These are phyloP conservation scores for Choreutis nemorana DNA, from an alignment of 2,888 invertebrate genomes.

Conservation along the genomic window DNA sequence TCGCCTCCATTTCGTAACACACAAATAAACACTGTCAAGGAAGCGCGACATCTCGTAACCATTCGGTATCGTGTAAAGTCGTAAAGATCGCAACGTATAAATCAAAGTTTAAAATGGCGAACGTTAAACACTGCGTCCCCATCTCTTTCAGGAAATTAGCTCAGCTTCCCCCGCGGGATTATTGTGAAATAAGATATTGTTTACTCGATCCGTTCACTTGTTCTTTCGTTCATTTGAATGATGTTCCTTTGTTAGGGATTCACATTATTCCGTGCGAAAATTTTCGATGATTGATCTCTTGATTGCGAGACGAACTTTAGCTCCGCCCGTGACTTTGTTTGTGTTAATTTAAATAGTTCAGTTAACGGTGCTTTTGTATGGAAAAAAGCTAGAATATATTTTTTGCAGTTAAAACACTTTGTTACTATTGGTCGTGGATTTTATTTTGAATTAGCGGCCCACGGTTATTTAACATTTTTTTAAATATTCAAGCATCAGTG, in stretches of 20 bases:
- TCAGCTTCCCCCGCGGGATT: slow-evolving; percentile 51
- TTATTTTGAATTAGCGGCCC: too few relatives aligned
- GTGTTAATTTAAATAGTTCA: too few relatives aligned
- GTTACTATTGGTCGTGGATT: too few relatives aligned
- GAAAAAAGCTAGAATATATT: too few relatives aligned
- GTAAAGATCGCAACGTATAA: slow-evolving; percentile 30
- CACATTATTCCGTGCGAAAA: slow-evolving; percentile 19
- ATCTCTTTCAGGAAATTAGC: slow-evolving; percentile 63
- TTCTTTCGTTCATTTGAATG: slow-evolving; percentile 41
- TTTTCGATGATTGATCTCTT: slow-evolving; percentile 14
- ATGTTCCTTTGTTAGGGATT: slow-evolving; percentile 43
- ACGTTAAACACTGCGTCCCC: slow-evolving; percentile 33
- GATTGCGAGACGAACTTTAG: slow-evolving; percentile 8
- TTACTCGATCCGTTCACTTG: slow-evolving; percentile 53
- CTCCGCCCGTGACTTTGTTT: too few relatives aligned
- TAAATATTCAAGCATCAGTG: too few relatives aligned
- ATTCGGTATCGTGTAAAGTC: too few relatives aligned
- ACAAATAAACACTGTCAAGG: background rate
- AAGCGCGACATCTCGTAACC: too few relatives aligned
- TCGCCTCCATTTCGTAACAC: background rate
- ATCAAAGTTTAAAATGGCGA: slow-evolving; percentile 39
- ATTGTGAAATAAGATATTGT: slow-evolving; percentile 64
- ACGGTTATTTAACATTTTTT: too few relatives aligned
- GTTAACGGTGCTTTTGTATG: too few relatives aligned
- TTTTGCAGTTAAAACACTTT: too few relatives aligned